phyloP scores from a whole-genome alignment of 2,113 vertebrate genomes.

The Megaceryle maxima region DNA sequence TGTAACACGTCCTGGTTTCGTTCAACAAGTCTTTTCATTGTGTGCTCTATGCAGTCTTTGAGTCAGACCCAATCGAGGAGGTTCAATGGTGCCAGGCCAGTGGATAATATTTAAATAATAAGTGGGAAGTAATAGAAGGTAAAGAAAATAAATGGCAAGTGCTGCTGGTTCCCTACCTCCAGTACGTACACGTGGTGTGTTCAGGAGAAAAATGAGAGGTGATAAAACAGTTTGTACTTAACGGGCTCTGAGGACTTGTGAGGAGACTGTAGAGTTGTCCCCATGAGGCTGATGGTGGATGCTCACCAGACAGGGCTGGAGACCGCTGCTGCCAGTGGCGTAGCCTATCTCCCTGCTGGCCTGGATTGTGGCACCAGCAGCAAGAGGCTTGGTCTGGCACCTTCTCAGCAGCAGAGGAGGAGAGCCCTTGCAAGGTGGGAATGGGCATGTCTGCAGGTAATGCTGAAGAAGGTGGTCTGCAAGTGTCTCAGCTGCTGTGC shows the following conservation, averaged over 20 bases:
- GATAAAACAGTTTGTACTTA: neutral
- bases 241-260: neutral
- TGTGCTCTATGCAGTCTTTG: neutral
- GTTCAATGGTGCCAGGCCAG: neutral
- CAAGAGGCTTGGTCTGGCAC: neutral
- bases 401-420: neutral
- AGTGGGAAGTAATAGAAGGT: neutral
- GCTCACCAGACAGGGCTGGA: neutral
- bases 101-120: neutral
- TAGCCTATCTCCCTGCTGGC: neutral
- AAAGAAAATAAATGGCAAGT: accelerated
- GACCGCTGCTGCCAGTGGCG: accelerated
- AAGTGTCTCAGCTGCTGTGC: neutral
- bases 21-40: neutral
- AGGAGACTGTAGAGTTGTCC: neutral
- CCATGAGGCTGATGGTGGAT: neutral
- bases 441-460: neutral
- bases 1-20: neutral
- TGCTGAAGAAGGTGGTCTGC: neutral
- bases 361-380: neutral
- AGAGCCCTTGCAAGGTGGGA: neutral
- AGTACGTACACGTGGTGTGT: accelerated
- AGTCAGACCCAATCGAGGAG: neutral
- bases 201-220: neutral
- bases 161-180: neutral